Percentiles rank a stretch among this genome's conserved stretches.
These are phyloP conservation scores for Vulpes vulpes DNA, from an alignment of 2,113 vertebrate genomes.

Conservation along the genomic window DNA sequence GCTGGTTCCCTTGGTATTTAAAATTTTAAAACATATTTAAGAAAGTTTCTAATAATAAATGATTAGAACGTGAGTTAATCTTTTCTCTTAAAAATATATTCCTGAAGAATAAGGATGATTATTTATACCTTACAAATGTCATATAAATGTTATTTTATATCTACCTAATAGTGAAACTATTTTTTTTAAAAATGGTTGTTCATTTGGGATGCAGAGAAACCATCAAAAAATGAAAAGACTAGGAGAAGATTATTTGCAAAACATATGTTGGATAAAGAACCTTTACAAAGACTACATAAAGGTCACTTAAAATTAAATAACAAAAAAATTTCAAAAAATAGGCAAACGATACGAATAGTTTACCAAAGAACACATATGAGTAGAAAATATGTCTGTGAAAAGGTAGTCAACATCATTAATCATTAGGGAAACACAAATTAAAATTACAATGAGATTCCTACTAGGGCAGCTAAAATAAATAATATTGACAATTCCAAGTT, in stretches of 20 bases:
- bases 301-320: not conserved
- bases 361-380: not conserved
- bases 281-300: constrained; percentile 12
- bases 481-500: not conserved
- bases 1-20: not conserved
- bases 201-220: not conserved
- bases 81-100: constrained; percentile 37
- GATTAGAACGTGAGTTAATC: not conserved
- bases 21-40: constrained; percentile 21
- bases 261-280: not conserved
- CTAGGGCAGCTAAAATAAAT: not conserved
- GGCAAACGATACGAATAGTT: not conserved
- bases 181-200: not conserved
- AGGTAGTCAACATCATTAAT: not conserved
- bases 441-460: not conserved
- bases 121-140: not conserved
- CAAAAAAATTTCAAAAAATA: constrained; percentile 22
- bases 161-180: not conserved
- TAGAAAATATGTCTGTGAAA: constrained; percentile 1
- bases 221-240: constrained; percentile 35
- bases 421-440: not conserved
- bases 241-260: constrained; percentile 49
- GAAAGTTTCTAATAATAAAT: constrained; percentile 11
- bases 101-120: not conserved
- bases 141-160: constrained; percentile 31